Conservation (phyloP, 2,888 invertebrate species). For the Drosophila austrosaltans region DNA sequence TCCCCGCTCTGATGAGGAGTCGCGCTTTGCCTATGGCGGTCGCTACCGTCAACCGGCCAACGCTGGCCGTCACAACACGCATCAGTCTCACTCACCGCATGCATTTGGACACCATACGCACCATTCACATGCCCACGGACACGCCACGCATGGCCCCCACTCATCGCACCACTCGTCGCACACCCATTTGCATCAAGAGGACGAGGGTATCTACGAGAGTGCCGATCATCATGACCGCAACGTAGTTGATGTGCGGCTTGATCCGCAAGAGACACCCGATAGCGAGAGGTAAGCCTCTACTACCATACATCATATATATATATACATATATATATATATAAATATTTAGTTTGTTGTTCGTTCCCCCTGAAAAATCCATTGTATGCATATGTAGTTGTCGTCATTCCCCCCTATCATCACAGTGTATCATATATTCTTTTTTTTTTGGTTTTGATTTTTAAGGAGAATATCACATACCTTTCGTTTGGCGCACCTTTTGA, state of each 20-base stretch:
- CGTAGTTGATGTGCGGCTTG: constrained; percentile 86
- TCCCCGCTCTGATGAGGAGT: constrained; percentile 88
- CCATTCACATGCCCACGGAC: constrained; percentile 84
- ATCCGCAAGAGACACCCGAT: constrained; percentile 91
- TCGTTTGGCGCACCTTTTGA: neutral
- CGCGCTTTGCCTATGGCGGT: constrained; percentile 90
- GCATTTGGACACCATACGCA: constrained; percentile 84
- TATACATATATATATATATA: too few species aligned
- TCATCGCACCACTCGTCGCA: constrained; percentile 85
- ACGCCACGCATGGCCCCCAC: constrained; percentile 84
- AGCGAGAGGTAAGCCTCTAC: constrained; percentile 90
- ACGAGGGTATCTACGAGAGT: constrained; percentile 94
- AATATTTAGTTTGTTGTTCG: too few species aligned
- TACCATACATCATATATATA: neutral
- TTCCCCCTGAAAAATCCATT: neutral
- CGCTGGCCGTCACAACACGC: constrained; percentile 84
- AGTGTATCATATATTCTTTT: neutral
- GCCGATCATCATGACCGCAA: constrained; percentile 89
- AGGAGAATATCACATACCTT: neutral
- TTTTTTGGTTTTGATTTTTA: too few species aligned
- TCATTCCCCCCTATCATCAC: neutral
- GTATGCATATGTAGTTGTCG: neutral
- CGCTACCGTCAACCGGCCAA: constrained; percentile 84
- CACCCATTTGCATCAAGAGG: constrained; percentile 87
- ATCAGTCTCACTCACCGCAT: constrained; percentile 85